A percentile compares a stretch with the other conserved stretches of the same genome.
phyloP scores from a whole-genome alignment of 1,140 invertebrate species.

The Caenorhabditis brenneri region DNA sequence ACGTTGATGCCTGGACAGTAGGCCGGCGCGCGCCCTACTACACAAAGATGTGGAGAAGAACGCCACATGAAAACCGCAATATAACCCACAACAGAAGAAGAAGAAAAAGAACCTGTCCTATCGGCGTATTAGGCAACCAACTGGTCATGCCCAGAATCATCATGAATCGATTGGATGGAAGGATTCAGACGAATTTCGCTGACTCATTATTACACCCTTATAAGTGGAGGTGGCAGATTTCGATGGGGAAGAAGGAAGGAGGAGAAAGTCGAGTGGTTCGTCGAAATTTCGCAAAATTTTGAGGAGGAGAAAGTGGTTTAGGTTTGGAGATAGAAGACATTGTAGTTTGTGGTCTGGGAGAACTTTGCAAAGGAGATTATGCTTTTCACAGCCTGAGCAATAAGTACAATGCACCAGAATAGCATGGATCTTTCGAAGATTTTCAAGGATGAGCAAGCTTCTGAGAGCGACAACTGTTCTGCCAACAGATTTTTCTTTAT shows the following conservation, averaged over 20 bases:
- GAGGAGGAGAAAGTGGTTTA: neutral
- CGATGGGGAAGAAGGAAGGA: neutral
- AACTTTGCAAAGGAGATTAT: too few species aligned
- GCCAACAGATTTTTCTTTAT: too few species aligned
- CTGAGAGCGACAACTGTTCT: too few species aligned
- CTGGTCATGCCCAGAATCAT: conserved; percentile 32
- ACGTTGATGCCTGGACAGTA: neutral
- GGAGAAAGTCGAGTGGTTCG: neutral
- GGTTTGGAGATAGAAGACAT: too few species aligned
- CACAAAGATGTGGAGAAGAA: neutral
- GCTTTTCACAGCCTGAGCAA: too few species aligned
- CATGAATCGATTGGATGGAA: conserved; percentile 16
- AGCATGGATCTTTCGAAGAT: too few species aligned
- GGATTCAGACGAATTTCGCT: conserved; percentile 2
- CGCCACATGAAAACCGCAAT: neutral
- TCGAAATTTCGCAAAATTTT: neutral
- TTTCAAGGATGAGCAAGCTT: too few species aligned
- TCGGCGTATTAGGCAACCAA: neutral
- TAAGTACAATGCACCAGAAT: too few species aligned
- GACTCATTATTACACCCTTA: conserved; percentile 24
- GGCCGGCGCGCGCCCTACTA: too few species aligned
- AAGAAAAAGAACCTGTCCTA: conserved; percentile 8
- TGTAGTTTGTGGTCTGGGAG: too few species aligned
- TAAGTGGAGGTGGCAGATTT: neutral
- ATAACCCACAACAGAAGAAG: neutral